Base-by-base conservation (phyloP, 2,797 vertebrate genomes). In the Lithobates sylvaticus region DNA sequence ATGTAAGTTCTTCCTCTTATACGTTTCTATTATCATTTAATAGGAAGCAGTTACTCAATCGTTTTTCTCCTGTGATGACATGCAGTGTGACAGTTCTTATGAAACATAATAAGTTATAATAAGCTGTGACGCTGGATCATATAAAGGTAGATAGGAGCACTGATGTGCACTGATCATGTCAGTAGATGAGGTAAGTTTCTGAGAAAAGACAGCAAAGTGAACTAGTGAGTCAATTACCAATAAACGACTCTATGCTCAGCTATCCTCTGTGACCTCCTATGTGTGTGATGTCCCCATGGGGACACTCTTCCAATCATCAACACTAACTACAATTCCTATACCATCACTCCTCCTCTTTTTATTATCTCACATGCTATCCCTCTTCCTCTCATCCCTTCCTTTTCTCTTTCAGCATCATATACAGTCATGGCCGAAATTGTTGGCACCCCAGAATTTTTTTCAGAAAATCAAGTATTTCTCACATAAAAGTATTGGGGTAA, bases 121-220 rank as follows among this genome's bases (percentile, higher is more conserved):
- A 26, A 65, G 61, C 16, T 47, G 44, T 47, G 44, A 47, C 2
- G 10, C 44, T 3, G 1, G 44, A 54, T 54, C 15, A 0, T 26
- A 65, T 65, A 21, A 26, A 70, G 67, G 78, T 80, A 58, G 70
- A 34, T 44, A 70, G 68, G 21, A 9, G n/a, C 39, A 65, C 61
- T 34, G 42, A 36, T 34, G 23, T 47, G 27, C 26, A n/a, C 34
- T 44, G n/a, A 44, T 44, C 21, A 23, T 32, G 42, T 47, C 42
- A 47, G 26, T 5, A 26, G 65, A 70, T 80, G 78, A 80, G 78
- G 16, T 80, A 54, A 80, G 65, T 6, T 18, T 42, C 76, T 78
- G 61, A 78, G 76, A 68, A 78, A 68, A 54, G 78, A 70, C 7
- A 23, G 21, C 15, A 5, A n/a, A 44, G n/a, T 39, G 61, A 65